Evolutionary conservation across 2,113 vertebrate genomes (phyloP).

Genomic region (Pipa parva): DNA sequence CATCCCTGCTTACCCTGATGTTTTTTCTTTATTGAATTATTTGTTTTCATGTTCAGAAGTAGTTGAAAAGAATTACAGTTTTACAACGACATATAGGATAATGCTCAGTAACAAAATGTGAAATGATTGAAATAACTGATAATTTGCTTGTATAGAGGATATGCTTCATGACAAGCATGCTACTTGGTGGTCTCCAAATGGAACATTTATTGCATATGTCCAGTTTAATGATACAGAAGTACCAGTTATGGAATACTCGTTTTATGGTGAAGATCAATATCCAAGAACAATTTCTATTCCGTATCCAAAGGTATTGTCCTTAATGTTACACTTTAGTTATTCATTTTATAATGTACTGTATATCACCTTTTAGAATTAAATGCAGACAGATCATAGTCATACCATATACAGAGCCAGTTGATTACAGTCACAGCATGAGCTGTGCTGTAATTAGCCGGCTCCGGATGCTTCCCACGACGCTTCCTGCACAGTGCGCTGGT

Average conservation of each 20-base stretch:
- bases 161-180: conserved; percentile 85
- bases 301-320: conserved; percentile 89
- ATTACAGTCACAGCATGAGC: too few relatives aligned
- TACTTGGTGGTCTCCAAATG: conserved; percentile 90
- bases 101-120: too few relatives aligned
- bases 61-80: too few relatives aligned
- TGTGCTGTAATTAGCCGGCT: too few relatives aligned
- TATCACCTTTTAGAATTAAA: background rate
- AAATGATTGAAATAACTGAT: background rate
- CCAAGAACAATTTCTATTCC: conserved; percentile 80
- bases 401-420: too few relatives aligned
- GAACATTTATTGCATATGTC: conserved; percentile 77
- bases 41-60: too few relatives aligned
- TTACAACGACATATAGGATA: too few relatives aligned
- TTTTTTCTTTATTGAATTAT: too few relatives aligned
- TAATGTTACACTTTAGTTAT: conserved; percentile 19
- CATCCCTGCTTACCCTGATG: too few relatives aligned
- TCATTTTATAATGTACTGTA: conserved; percentile 30
- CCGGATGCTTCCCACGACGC: too few relatives aligned
- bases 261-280: conserved; percentile 86
- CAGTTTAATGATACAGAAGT: conserved; percentile 88
- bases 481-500: too few relatives aligned
- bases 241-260: conserved; percentile 82
- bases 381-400: background rate
- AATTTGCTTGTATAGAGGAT: conserved; percentile 74